phyloP scores from a whole-genome alignment of 1,140 invertebrate species.

The Anastrepha ludens region DNA sequence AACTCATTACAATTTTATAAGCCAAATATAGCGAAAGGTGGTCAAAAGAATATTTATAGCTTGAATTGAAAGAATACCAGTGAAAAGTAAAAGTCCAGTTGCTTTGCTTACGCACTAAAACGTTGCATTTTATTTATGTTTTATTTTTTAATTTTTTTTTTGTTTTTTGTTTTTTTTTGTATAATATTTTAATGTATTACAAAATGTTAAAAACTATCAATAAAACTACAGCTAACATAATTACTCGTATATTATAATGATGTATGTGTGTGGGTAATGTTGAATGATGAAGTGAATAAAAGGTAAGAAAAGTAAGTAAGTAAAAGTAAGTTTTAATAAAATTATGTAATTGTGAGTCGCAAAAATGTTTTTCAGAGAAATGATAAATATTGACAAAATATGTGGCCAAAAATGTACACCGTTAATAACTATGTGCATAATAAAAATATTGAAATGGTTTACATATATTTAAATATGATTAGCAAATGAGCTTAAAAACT shows the following conservation, averaged over 20 bases:
- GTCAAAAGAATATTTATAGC: neutral
- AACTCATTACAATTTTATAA: conserved; percentile 49
- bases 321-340: no score
- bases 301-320: no score
- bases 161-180: conserved; percentile 25
- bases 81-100: conserved; percentile 19
- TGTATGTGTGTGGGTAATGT: conserved; percentile 7
- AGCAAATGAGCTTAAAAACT: conserved; percentile 26
- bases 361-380: neutral
- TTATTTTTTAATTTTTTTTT: conserved; percentile 20
- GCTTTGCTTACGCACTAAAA: conserved; percentile 53
- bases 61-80: neutral
- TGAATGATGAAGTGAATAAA: neutral
- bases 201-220: conserved; percentile 50
- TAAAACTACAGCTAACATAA: conserved; percentile 56
- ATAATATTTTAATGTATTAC: conserved; percentile 22
- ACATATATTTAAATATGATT: conserved; percentile 18
- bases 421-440: neutral
- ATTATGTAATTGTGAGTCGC: neutral
- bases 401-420: neutral
- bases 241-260: conserved; percentile 14
- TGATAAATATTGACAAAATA: neutral
- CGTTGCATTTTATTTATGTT: neutral
- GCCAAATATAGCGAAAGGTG: neutral
- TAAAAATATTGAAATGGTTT: neutral